Conservation (phyloP, 1,140 invertebrate genomes). For the Drosophila biarmipes region DNA sequence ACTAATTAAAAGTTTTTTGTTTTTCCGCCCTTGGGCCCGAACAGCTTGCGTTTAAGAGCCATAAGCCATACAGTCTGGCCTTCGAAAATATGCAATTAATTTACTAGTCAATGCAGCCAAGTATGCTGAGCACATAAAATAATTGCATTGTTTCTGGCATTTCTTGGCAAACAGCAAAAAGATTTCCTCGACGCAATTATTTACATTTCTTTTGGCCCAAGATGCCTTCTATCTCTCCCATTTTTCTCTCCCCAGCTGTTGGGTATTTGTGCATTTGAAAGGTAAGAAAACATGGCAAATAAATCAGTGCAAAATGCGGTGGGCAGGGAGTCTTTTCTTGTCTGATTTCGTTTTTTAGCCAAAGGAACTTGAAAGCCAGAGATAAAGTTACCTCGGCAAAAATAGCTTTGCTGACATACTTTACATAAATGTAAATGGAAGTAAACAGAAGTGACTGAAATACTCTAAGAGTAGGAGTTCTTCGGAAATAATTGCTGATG, state of each 20-base stretch:
- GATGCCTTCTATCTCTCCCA: constrained; percentile 22
- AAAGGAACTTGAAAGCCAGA: constrained; percentile 12
- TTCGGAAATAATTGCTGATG: not conserved
- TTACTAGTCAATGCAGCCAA: constrained; percentile 51
- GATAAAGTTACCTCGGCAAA: constrained; percentile 39
- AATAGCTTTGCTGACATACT: constrained; percentile 13
- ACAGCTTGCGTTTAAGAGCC: constrained; percentile 29
- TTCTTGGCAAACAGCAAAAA: constrained; percentile 32
- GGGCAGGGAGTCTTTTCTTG: constrained; percentile 5
- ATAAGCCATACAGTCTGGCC: constrained; percentile 46
- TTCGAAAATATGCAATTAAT: constrained; percentile 74
- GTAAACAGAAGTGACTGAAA: not conserved
- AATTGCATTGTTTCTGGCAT: constrained; percentile 74
- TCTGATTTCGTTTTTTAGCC: constrained; percentile 9
- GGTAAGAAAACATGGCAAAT: constrained; percentile 69
- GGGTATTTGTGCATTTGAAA: constrained; percentile 70
- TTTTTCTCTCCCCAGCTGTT: constrained; percentile 16
- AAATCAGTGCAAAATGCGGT: constrained; percentile 51
- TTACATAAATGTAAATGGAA: constrained; percentile 16
- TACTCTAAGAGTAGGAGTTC: not conserved
- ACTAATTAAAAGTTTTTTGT: constrained; percentile 75
- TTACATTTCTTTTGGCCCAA: constrained; percentile 61
- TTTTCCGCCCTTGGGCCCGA: constrained; percentile 27
- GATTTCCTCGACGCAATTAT: constrained; percentile 54
- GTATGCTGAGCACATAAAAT: constrained; percentile 48